Evolutionary conservation across 2,113 vertebrate species (phyloP).

Genomic region (Bucco capensis): DNA sequence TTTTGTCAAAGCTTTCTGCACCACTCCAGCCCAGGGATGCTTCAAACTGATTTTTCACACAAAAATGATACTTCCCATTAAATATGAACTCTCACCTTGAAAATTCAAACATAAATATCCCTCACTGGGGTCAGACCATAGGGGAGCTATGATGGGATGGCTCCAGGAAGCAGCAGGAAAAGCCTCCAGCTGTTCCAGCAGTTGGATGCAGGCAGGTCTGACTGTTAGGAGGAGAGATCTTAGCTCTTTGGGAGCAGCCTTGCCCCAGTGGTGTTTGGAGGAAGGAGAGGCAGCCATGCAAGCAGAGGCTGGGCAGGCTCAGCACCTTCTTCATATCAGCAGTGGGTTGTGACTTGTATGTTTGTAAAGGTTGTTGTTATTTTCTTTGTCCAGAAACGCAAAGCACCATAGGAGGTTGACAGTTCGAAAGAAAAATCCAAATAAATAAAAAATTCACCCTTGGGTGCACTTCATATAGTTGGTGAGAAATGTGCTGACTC

Average conservation of each 20-base stretch:
- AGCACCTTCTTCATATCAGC: background rate
- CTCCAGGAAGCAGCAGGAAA: background rate
- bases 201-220: background rate
- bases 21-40: background rate
- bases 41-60: background rate
- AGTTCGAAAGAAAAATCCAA: background rate
- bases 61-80: background rate
- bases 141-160: background rate
- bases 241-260: background rate
- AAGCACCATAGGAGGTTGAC: background rate
- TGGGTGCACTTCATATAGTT: conserved; percentile 29
- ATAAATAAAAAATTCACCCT: conserved; percentile 45
- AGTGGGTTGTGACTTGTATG: background rate
- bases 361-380: background rate
- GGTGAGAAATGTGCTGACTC: conserved; percentile 54
- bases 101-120: background rate
- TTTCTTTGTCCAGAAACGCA: background rate
- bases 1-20: background rate
- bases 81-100: background rate
- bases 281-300: background rate
- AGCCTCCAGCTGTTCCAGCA: background rate
- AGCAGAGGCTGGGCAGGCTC: background rate
- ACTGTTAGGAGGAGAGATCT: background rate
- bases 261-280: background rate
- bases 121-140: fast-evolving